These are phyloP conservation scores for Mastomys natalensis DNA, from an alignment of 2,113 vertebrate species.

Conservation along the genomic window DNA sequence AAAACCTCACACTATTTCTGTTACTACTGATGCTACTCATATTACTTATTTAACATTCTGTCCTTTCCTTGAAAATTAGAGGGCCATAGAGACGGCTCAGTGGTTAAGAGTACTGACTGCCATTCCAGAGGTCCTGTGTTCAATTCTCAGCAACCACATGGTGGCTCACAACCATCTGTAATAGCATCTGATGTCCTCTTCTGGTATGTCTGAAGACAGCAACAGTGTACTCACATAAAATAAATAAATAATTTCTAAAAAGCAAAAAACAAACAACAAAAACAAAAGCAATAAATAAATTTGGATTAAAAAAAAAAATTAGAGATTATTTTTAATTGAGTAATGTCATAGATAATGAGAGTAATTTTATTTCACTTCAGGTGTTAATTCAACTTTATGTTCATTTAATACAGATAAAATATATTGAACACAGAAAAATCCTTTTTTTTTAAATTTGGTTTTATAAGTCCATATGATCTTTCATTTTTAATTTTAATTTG, in stretches of 20 bases:
- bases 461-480: no score
- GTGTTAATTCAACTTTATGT: slow-evolving; percentile 37
- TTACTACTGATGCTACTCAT: slow-evolving; percentile 68
- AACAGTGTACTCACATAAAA: no score
- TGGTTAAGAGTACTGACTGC: no score
- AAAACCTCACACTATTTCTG: slow-evolving; percentile 30
- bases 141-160: no score
- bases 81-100: no score
- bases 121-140: no score
- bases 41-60: slow-evolving; percentile 66
- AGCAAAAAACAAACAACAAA: no score
- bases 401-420: slow-evolving; percentile 50
- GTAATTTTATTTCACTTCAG: slow-evolving; percentile 49
- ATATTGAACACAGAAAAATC: slow-evolving; percentile 33
- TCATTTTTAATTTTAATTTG: background rate
- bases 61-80: slow-evolving; percentile 59
- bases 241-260: no score
- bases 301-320: background rate
- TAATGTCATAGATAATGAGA: slow-evolving; percentile 71
- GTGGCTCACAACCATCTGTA: no score
- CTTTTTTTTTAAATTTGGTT: background rate
- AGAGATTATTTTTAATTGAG: slow-evolving; percentile 69
- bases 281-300: no score
- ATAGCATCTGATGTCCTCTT: no score
- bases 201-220: no score